Conservation (phyloP, 1,140 invertebrate genomes). For the Ctenoplectra terminalis region DNA sequence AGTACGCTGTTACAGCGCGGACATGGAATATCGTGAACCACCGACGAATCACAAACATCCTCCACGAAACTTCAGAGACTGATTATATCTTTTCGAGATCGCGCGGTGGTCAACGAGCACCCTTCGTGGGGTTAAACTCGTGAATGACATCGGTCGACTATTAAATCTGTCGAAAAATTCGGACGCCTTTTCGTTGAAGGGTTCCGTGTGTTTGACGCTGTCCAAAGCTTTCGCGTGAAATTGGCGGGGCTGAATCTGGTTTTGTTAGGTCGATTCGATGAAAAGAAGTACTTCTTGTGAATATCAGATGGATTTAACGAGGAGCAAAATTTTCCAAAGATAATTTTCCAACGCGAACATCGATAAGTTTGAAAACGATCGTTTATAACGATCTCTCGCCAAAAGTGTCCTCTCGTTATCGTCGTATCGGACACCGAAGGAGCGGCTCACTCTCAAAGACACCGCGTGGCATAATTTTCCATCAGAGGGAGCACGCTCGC, state of each 20-base stretch:
- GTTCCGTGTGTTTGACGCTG: not conserved
- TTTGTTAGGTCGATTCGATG: too few relatives aligned
- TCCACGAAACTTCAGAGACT: conserved; percentile 35
- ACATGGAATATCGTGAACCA: conserved; percentile 13
- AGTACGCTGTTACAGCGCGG: conserved; percentile 34
- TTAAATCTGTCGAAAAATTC: too few relatives aligned
- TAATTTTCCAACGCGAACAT: too few relatives aligned
- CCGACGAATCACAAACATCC: conserved; percentile 23
- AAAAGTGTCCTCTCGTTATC: conserved; percentile 44
- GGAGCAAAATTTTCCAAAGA: too few relatives aligned
- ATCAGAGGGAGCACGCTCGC: conserved; percentile 49
- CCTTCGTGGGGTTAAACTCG: not conserved
- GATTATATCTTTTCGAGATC: conserved; percentile 29
- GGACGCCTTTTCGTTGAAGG: not conserved
- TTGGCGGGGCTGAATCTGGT: not conserved
- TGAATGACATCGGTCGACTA: not conserved
- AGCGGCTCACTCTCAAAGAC: conserved; percentile 32
- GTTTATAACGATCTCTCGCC: not conserved
- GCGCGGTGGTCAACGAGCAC: not conserved
- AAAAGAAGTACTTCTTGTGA: too few relatives aligned
- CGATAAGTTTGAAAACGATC: not conserved
- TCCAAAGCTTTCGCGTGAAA: not conserved
- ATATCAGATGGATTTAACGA: too few relatives aligned
- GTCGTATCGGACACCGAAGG: conserved; percentile 19
- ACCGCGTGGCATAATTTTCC: conserved; percentile 54